Evolutionary conservation across 2,113 vertebrate genomes (phyloP), one percentile per base, ranked within the genome.

Genomic region (Tylochromis polylepis): DNA sequence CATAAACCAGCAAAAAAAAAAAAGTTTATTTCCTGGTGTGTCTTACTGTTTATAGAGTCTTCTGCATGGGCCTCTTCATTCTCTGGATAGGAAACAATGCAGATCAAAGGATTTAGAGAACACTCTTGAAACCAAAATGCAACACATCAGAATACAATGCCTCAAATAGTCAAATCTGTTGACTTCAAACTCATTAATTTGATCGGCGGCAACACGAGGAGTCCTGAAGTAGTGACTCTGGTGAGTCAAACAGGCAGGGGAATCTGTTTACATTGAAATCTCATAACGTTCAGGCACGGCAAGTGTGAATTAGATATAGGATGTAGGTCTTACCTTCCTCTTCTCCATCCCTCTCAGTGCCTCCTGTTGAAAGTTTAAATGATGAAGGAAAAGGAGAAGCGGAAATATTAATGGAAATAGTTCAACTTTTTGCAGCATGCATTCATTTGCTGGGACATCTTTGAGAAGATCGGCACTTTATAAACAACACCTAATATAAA

Each of bases 31-130:
- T 46, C 3, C 9, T 51, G 27, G 27, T 2, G 3, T 43, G n/a
- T 72, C 94, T 86, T 53, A 96, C 94, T 87, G 3, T 83, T 53
- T 36, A 46, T 56, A 20, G 14, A 67, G 43, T 80, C 84, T 55
- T 84, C 88, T 72, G 34, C 84, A 5, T 81, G 53, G 11, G 43
- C 60, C 11, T 92, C 92, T 62, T 93, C 85, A 11, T 79, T 31
- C 5, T 89, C 94, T 94, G 79, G 12, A 82, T 78, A 81, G 20
- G 88, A 88, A 10, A 77, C 6, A 6, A 12, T 34, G 41, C 1
- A 87, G 6, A 81, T 4, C 20, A 58, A 84, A 59, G 29, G 14
- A 31, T 53, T 53, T 34, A 77, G 51, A 77, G 46, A 77, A 77
- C 29, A 31, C 46, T 31, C 24, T 31, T 31, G 43, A 75, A 51